Percentiles rank a stretch among this genome's conserved stretches.
Evolutionary conservation across 2,113 vertebrate genomes (phyloP).

Genomic region (Mormyrus lacerda): DNA sequence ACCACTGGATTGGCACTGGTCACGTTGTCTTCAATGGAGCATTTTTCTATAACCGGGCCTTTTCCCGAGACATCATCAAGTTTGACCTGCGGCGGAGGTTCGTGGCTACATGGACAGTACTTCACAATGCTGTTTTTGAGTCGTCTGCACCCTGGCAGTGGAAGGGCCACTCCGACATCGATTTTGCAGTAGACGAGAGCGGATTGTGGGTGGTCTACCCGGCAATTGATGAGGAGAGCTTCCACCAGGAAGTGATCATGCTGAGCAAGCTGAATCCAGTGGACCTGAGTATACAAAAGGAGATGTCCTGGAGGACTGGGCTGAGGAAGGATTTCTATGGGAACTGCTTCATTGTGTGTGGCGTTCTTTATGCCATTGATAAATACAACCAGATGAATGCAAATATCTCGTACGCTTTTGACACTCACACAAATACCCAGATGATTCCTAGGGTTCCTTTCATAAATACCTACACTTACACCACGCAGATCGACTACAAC

Average conservation of each 20-base stretch:
- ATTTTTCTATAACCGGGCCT: slow-evolving; percentile 93
- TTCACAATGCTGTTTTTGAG: slow-evolving; percentile 80
- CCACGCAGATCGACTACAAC: slow-evolving; percentile 95
- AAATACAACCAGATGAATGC: slow-evolving; percentile 78
- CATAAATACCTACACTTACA: slow-evolving; percentile 84
- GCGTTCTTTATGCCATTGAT: slow-evolving; percentile 90
- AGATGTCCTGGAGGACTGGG: slow-evolving; percentile 90
- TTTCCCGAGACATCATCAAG: slow-evolving; percentile 93
- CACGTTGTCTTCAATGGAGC: slow-evolving; percentile 85
- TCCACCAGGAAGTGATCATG: slow-evolving; percentile 82
- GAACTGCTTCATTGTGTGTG: slow-evolving; percentile 92
- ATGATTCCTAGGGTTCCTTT: slow-evolving; percentile 87
- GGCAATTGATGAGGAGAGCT: slow-evolving; percentile 81
- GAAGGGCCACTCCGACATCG: slow-evolving; percentile 80
- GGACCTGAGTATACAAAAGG: slow-evolving; percentile 83
- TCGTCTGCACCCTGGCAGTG: slow-evolving; percentile 78
- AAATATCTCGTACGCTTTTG: slow-evolving; percentile 90
- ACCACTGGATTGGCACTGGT: slow-evolving; percentile 93
- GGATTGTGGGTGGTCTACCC: slow-evolving; percentile 95
- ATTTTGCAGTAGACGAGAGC: slow-evolving; percentile 87
- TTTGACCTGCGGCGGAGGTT: slow-evolving; percentile 78
- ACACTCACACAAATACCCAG: slow-evolving; percentile 97
- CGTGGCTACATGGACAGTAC: slow-evolving; percentile 88
- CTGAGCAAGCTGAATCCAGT: slow-evolving; percentile 79
- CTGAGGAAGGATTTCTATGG: slow-evolving; percentile 80